phyloP scores from a whole-genome alignment of 2,113 vertebrate species.

The Paedocypris sp. region DNA sequence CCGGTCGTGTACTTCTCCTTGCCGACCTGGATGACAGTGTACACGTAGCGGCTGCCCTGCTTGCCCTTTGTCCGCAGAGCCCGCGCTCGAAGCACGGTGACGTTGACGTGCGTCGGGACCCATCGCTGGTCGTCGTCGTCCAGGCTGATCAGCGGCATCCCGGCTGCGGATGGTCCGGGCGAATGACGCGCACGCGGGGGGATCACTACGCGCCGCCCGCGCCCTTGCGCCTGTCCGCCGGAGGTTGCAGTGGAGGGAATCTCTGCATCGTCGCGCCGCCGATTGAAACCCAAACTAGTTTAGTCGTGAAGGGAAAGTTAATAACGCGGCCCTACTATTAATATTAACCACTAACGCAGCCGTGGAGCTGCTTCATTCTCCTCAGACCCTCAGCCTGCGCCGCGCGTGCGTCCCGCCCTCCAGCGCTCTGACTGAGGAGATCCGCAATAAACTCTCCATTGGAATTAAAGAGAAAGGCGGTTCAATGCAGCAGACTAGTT shows the following conservation, averaged over 20 bases:
- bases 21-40: constrained; percentile 84
- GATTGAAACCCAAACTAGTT: neutral
- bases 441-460: constrained; percentile 45
- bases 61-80: constrained; percentile 82
- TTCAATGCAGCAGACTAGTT: neutral
- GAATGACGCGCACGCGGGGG: constrained; percentile 24
- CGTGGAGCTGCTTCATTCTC: too few relatives aligned
- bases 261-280: constrained; percentile 31
- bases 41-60: constrained; percentile 82
- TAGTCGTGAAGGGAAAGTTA: neutral
- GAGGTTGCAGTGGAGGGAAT: constrained; percentile 27
- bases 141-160: constrained; percentile 38
- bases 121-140: constrained; percentile 72
- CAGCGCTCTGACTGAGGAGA: constrained; percentile 25
- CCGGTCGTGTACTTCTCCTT: constrained; percentile 87
- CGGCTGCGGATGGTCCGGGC: neutral
- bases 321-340: too few relatives aligned
- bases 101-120: constrained; percentile 88
- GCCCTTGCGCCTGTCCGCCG: constrained; percentile 11
- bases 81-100: constrained; percentile 77
- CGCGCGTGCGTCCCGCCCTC: constrained; percentile 44
- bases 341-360: too few relatives aligned
- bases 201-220: constrained; percentile 11
- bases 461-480: constrained; percentile 49
- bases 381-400: constrained; percentile 14